phyloP scores from a whole-genome alignment of 2,888 invertebrate species.

The Yponomeuta cagnagella region DNA sequence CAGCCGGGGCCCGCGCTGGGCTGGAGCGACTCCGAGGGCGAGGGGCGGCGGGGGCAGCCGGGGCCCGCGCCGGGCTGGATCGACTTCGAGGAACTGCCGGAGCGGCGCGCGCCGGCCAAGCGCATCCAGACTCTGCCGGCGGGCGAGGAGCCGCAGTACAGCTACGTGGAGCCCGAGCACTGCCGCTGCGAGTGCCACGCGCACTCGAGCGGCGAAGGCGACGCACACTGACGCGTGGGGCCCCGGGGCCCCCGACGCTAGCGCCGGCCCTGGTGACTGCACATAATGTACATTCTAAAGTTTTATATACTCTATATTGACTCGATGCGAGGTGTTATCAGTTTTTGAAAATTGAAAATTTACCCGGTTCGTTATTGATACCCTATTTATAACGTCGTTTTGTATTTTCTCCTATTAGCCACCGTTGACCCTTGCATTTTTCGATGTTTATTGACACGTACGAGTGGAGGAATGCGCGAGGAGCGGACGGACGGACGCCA shows the following conservation, averaged over 20 bases:
- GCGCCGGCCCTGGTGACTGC: constrained; percentile 14
- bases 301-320: constrained; percentile 52
- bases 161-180: constrained; percentile 91
- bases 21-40: constrained; percentile 89
- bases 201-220: constrained; percentile 25
- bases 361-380: constrained; percentile 56
- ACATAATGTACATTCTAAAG: constrained; percentile 29
- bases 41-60: constrained; percentile 40
- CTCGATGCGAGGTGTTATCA: constrained; percentile 59
- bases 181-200: constrained; percentile 93
- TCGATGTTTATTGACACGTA: constrained; percentile 64
- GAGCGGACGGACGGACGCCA: neutral
- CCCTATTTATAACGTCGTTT: constrained; percentile 60
- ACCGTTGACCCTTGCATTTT: constrained; percentile 61
- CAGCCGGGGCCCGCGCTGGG: constrained; percentile 59
- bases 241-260: constrained; percentile 18
- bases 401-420: constrained; percentile 61
- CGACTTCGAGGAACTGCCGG: constrained; percentile 90
- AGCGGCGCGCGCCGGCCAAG: constrained; percentile 86
- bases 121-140: constrained; percentile 88
- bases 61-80: constrained; percentile 80
- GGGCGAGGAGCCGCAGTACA: constrained; percentile 69
- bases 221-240: constrained; percentile 25
- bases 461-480: constrained; percentile 29
- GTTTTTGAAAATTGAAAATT: constrained; percentile 66